A percentile compares a stretch with the other conserved stretches of the same genome.
These are phyloP conservation scores for Himantopus leucocephalus DNA, from an alignment of 2,113 vertebrate genomes.

Conservation along the genomic window DNA sequence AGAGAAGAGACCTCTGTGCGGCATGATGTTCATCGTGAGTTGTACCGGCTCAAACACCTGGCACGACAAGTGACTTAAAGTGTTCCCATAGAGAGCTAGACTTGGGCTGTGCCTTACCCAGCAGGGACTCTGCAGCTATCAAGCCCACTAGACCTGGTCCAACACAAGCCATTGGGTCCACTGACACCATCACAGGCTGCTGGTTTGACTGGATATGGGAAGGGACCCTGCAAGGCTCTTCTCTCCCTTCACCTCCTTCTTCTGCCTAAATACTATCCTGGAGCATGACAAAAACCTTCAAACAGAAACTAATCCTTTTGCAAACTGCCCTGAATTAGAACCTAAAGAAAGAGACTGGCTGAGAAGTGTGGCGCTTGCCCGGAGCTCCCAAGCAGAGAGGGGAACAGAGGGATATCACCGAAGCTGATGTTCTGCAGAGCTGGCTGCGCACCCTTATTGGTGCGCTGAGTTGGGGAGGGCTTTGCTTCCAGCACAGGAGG, in stretches of 20 bases:
- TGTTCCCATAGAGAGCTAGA: background rate
- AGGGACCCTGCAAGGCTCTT: background rate
- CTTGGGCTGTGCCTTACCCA: background rate
- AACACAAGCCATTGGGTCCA: background rate
- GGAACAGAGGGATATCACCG: background rate
- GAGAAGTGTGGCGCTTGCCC: constrained; percentile 40
- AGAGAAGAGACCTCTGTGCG: background rate
- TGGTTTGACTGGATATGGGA: background rate
- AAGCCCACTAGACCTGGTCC: background rate
- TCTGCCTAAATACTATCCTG: background rate
- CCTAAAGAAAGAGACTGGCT: constrained; percentile 22
- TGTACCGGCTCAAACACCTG: background rate
- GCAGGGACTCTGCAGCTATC: background rate
- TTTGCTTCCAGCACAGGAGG: constrained; percentile 60
- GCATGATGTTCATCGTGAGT: background rate
- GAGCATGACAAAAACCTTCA: constrained; percentile 21
- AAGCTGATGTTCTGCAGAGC: constrained; percentile 36
- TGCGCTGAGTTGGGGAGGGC: constrained; percentile 36
- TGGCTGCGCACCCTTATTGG: constrained; percentile 23
- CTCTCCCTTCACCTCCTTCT: background rate
- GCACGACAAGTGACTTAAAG: accelerated
- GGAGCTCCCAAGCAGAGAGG: constrained; percentile 14
- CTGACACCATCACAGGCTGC: background rate
- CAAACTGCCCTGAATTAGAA: constrained; percentile 26
- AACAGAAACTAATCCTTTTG: constrained; percentile 58